These are phyloP conservation scores for Escarpia spicata DNA, from an alignment of 2,888 invertebrate species.

Conservation along the genomic window DNA sequence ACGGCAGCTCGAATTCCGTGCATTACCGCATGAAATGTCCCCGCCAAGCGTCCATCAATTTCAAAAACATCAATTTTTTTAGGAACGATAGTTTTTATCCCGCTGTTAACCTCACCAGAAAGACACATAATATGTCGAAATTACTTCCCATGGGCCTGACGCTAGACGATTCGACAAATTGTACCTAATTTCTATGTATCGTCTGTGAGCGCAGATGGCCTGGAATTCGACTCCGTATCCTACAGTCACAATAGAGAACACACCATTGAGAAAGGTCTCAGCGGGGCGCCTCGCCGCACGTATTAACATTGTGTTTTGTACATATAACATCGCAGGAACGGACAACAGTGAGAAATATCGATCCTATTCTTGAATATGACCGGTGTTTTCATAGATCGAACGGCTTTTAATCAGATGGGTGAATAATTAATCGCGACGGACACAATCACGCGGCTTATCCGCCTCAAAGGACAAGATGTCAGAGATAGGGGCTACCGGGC, in stretches of 20 bases:
- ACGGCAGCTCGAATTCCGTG: not conserved
- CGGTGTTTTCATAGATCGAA: not conserved
- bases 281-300: too few relatives aligned
- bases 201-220: too few relatives aligned
- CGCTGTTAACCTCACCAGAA: too few relatives aligned
- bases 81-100: too few relatives aligned
- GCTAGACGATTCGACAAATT: too few relatives aligned
- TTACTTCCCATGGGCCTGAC: too few relatives aligned
- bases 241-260: too few relatives aligned
- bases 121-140: too few relatives aligned
- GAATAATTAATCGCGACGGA: not conserved
- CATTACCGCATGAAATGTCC: not conserved
- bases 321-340: not conserved
- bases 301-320: not conserved
- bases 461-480: not conserved
- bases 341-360: not conserved
- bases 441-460: too few relatives aligned
- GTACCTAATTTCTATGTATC: too few relatives aligned
- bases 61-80: not conserved
- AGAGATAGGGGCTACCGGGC: not conserved
- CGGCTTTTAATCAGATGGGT: not conserved
- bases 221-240: too few relatives aligned
- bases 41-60: not conserved
- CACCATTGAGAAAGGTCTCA: too few relatives aligned
- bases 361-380: not conserved